A percentile compares a stretch with the other conserved stretches of the same genome.
Evolutionary conservation across 2,888 invertebrate genomes (phyloP).

Genomic region (Cordilura impudica): DNA sequence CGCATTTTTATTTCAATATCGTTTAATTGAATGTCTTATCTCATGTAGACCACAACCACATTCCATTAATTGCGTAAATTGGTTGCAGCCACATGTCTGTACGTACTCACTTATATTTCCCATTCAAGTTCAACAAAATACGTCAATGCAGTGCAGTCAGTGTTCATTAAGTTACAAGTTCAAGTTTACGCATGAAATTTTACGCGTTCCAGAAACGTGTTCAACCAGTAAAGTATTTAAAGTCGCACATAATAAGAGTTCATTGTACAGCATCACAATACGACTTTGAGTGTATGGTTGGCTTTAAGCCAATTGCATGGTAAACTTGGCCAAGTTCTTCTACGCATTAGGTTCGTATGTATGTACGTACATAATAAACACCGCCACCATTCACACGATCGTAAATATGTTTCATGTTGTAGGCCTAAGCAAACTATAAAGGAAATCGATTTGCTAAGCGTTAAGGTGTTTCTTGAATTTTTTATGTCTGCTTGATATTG

Average conservation of each 20-base stretch:
- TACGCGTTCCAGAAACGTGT: slow-evolving; percentile 44
- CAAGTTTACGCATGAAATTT: slow-evolving; percentile 60
- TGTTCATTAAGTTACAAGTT: slow-evolving; percentile 54
- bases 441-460: slow-evolving; percentile 33
- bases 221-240: slow-evolving; percentile 16
- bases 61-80: background rate
- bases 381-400: background rate
- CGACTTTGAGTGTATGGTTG: slow-evolving; percentile 18
- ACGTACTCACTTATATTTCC: slow-evolving; percentile 11
- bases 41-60: background rate
- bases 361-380: too few relatives aligned
- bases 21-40: background rate
- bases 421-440: background rate
- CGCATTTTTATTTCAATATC: slow-evolving; percentile 19
- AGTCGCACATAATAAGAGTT: slow-evolving; percentile 14
- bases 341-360: too few relatives aligned
- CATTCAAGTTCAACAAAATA: slow-evolving; percentile 50
- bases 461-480: slow-evolving; percentile 16
- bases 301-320: slow-evolving; percentile 18
- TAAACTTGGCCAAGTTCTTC: slow-evolving; percentile 48
- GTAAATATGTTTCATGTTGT: background rate
- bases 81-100: background rate
- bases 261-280: slow-evolving; percentile 29
- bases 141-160: slow-evolving; percentile 12
- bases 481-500: slow-evolving; percentile 39